These are phyloP conservation scores for Aphelenchoides besseyi DNA, from an alignment of 1,140 invertebrate species.

Conservation along the genomic window DNA sequence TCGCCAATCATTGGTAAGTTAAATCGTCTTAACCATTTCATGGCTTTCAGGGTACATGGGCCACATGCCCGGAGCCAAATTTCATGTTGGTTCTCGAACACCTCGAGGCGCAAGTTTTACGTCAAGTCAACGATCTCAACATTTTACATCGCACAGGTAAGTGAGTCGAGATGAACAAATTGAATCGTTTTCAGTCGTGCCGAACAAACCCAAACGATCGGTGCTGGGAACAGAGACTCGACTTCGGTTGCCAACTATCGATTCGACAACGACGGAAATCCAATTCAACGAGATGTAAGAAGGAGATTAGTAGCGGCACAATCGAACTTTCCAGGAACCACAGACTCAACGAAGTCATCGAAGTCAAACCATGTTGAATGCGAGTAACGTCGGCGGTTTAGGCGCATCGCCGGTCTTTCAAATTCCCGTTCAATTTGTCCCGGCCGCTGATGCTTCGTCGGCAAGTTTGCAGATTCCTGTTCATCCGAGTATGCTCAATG, in stretches of 20 bases:
- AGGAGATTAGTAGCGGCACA: too few relatives aligned
- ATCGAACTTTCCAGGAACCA: not conserved
- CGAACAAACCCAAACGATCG: not conserved
- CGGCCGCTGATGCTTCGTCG: not conserved
- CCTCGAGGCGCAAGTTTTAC: not conserved
- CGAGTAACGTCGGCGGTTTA: not conserved
- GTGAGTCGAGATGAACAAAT: not conserved
- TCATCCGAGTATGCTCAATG: conserved; percentile 17
- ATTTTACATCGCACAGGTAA: not conserved
- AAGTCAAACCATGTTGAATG: not conserved
- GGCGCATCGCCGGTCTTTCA: conserved; percentile 18
- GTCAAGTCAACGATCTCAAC: conserved; percentile 12
- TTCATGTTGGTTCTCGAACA: conserved; percentile 7
- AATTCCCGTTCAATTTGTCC: conserved; percentile 23
- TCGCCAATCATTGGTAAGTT: conserved; percentile 18
- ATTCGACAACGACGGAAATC: conserved; percentile 9
- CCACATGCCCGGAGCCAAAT: conserved; percentile 19
- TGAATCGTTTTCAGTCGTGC: not conserved
- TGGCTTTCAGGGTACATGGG: conserved; percentile 14
- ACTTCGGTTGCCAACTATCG: not conserved
- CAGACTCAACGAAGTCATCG: not conserved
- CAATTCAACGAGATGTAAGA: not conserved
- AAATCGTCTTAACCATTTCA: not conserved
- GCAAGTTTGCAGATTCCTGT: conserved; percentile 20
- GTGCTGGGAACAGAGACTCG: too few relatives aligned